Evolutionary conservation across 2,113 vertebrate genomes (phyloP), one percentile per base, ranked within the genome.

Genomic region (Halcyon senegalensis): DNA sequence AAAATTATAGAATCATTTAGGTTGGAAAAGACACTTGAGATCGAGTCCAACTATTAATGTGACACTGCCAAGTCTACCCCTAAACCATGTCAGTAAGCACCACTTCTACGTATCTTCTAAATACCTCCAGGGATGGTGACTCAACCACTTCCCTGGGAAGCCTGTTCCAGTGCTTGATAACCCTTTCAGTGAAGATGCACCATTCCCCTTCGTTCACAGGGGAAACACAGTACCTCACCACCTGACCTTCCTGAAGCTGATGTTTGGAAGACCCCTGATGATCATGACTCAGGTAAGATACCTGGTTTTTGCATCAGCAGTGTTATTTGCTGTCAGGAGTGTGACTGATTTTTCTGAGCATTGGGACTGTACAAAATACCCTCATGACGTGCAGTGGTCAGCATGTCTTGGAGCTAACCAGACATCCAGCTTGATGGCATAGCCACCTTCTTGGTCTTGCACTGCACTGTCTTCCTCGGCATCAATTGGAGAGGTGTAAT

Each of bases 201-300:
- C 90, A 13, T 95, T 95, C 72, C 10, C 96, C 94, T 86, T 96
- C 67, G 0, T 96, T 96, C 82, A 59, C 78, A 85, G 93, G 91
- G 91, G 78, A 94, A 62, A 93, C 50, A 73, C 62, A 91, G 28
- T 44, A 43, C 93, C 67, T 89, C 67, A 73, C 31, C 58, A 48
- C 59, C 84, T 41, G 70, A n/a, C 63, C 84, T 78, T 91, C 59
- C 70, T 67, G 93, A 62, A 69, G 58, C 16, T 1, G 50, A 5
- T 73, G n/a, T n/a, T 27, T 41, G n/a, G 81, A 87, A 73, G 41
- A 41, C 5, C 33, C 39, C 43, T 67, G 62, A 13, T 62, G 70
- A 0, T 89, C 31, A 9, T 37, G 59, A 66, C 63, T 64, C 63
- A 66, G 89, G 91, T 96, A 90, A 63, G 78, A 43, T 43, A 24